Percentiles rank a stretch among this genome's conserved stretches.
phyloP scores from a whole-genome alignment of 2,888 invertebrate genomes.

The Desoria tigrina region DNA sequence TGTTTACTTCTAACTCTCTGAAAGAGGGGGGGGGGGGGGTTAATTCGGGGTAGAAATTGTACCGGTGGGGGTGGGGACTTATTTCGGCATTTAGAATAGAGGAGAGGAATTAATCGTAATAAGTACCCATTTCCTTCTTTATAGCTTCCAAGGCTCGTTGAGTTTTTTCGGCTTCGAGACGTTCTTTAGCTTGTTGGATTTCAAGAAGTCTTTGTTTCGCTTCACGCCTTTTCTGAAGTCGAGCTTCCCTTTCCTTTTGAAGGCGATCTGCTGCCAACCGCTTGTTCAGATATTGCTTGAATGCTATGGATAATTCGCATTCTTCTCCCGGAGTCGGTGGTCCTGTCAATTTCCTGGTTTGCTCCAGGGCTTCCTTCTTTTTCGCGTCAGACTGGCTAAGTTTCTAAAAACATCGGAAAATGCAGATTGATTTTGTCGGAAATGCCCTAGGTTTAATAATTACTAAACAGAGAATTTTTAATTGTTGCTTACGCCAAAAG shows the following conservation, averaged over 20 bases:
- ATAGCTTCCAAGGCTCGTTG: too few species aligned
- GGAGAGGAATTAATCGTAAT: too few species aligned
- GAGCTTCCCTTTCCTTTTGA: slow-evolving; percentile 21
- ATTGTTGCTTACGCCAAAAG: slow-evolving; percentile 42
- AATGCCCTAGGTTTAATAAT: too few species aligned
- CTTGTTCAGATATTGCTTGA: slow-evolving; percentile 31
- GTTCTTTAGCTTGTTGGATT: slow-evolving; percentile 27
- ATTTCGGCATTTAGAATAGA: too few species aligned
- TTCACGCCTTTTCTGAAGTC: slow-evolving; percentile 17
- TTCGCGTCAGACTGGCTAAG: slow-evolving; percentile 28
- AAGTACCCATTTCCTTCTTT: too few species aligned
- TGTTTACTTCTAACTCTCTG: too few species aligned
- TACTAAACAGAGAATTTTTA: neutral
- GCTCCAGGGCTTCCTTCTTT: slow-evolving; percentile 17
- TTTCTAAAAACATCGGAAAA: too few species aligned
- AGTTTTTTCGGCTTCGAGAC: slow-evolving; percentile 7
- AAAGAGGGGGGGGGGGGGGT: too few species aligned
- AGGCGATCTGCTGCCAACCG: slow-evolving; percentile 27
- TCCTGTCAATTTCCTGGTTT: neutral
- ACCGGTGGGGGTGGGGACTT: too few species aligned
- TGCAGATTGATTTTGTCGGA: too few species aligned
- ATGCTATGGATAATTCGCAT: slow-evolving; percentile 38
- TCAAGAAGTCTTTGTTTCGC: slow-evolving; percentile 24
- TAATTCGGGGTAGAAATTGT: too few species aligned
- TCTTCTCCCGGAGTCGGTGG: slow-evolving; percentile 18